Percentiles rank a stretch among this genome's conserved stretches.
Evolutionary conservation across 2,888 invertebrate genomes (phyloP).

Genomic region (Sinodicranocentrus sp.): DNA sequence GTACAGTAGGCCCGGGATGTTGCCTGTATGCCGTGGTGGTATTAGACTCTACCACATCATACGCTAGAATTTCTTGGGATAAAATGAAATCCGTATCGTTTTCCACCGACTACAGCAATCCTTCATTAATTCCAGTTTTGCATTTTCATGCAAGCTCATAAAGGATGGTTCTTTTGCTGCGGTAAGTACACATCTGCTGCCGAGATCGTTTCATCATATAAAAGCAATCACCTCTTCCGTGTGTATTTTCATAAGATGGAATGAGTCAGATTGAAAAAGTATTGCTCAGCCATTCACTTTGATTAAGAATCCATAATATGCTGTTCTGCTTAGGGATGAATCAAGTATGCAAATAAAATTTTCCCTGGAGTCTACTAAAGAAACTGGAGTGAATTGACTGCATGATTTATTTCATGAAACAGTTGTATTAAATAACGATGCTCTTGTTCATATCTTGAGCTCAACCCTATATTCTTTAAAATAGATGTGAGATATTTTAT

Average conservation of each 20-base stretch:
- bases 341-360: background rate
- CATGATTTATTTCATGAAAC: too few relatives aligned
- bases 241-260: background rate
- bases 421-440: too few relatives aligned
- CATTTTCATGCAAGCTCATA: conserved; percentile 40
- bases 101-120: conserved; percentile 38
- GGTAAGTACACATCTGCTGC: conserved; percentile 56
- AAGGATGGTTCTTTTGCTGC: conserved; percentile 34
- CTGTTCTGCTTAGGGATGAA: background rate
- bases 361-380: too few relatives aligned
- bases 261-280: background rate
- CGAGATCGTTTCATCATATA: conserved; percentile 46
- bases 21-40: background rate
- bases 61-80: background rate
- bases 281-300: background rate
- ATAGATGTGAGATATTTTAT: too few relatives aligned
- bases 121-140: conserved; percentile 56
- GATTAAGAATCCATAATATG: background rate
- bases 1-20: background rate
- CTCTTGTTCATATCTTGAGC: too few relatives aligned
- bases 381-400: too few relatives aligned
- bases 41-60: background rate
- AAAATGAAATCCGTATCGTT: conserved; percentile 34
- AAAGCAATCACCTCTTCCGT: conserved; percentile 22
- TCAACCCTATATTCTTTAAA: too few relatives aligned